Evolutionary conservation across 2,113 vertebrate genomes (phyloP).

Genomic region (Callospermophilus lateralis): DNA sequence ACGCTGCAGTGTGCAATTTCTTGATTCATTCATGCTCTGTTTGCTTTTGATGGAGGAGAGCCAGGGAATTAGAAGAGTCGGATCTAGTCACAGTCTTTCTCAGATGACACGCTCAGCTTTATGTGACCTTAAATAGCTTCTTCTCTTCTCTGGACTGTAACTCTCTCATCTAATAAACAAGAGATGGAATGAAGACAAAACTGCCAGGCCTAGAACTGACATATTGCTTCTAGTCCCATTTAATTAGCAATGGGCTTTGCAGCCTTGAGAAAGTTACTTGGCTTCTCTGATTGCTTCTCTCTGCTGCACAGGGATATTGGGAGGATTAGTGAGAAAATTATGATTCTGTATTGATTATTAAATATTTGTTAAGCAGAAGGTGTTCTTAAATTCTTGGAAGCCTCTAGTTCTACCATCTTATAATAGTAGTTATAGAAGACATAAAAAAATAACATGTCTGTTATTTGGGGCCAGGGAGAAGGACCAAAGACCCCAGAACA

Average conservation of each 20-base stretch:
- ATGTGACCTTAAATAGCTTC: slow-evolving; percentile 57
- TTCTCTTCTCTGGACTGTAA: not conserved
- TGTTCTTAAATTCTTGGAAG: not conserved
- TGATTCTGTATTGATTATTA: not conserved
- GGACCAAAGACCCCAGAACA: not conserved
- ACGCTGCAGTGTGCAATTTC: not conserved
- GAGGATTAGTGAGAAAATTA: not conserved
- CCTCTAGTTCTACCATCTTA: not conserved
- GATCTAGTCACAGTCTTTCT: slow-evolving; percentile 10
- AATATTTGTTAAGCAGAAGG: not conserved
- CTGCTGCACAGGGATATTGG: not conserved
- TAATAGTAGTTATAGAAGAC: not conserved
- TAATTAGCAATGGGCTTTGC: not conserved
- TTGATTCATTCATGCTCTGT: slow-evolving; percentile 32
- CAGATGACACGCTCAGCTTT: not conserved
- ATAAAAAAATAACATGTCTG: not conserved
- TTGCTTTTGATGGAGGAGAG: not conserved
- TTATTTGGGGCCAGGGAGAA: not conserved
- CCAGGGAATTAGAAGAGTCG: not conserved
- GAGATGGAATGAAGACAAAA: not conserved
- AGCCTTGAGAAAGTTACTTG: not conserved
- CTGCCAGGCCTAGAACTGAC: not conserved
- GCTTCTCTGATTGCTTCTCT: not conserved
- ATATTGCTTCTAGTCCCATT: not conserved
- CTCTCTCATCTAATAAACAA: not conserved